phyloP scores from a whole-genome alignment of 2,888 invertebrate genomes.

The Cosmia trapezina region DNA sequence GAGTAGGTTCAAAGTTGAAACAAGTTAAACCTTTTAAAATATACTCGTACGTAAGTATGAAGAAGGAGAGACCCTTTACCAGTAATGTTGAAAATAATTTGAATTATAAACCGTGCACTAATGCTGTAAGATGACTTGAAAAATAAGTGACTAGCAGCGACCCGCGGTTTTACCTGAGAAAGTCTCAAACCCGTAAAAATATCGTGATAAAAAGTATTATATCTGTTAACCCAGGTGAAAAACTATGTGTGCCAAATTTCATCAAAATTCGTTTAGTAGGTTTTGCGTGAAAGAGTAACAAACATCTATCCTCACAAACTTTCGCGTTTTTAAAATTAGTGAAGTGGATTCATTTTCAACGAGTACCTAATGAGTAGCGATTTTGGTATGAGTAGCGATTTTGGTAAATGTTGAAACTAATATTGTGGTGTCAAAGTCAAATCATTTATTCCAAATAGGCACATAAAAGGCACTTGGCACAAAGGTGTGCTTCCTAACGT shows the following conservation, averaged over 20 bases:
- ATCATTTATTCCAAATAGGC: no score
- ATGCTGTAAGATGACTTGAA: neutral
- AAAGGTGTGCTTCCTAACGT: neutral
- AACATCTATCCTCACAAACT: no score
- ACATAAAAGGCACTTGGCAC: no score
- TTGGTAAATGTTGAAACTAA: neutral
- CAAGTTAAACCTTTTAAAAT: constrained; percentile 62
- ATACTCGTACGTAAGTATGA: constrained; percentile 34
- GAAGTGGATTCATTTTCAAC: neutral
- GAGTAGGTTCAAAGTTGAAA: constrained; percentile 61
- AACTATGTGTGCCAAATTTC: no score
- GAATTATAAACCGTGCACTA: neutral
- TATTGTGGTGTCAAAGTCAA: no score
- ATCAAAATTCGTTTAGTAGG: no score
- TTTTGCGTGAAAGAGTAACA: no score
- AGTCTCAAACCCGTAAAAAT: no score
- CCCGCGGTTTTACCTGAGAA: no score
- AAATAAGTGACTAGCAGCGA: neutral
- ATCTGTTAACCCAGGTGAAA: no score
- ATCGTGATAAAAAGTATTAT: no score
- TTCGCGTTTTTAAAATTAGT: no score
- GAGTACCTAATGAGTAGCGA: neutral
- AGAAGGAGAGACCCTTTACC: constrained; percentile 8
- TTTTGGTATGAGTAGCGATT: neutral
- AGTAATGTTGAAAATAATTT: constrained; percentile 8